Evolutionary conservation across 1,140 invertebrate species (phyloP).

Genomic region (Scylla paramamosain): DNA sequence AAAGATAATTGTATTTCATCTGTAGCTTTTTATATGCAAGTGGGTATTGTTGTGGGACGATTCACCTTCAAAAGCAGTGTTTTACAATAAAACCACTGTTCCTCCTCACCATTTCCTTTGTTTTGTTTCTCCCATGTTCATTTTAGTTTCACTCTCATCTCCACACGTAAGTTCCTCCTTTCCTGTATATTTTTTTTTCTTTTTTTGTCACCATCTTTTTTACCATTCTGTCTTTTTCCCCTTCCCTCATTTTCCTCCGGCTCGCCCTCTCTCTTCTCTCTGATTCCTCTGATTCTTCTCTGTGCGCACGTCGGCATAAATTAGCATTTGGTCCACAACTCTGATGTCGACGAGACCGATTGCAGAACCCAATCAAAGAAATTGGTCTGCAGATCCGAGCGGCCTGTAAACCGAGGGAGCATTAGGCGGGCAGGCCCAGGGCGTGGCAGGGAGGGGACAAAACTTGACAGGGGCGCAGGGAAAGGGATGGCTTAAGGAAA

Average conservation of each 20-base stretch:
- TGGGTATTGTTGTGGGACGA: not conserved
- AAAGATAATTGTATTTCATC: too few relatives aligned
- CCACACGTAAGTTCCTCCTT: not conserved
- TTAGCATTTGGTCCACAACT: conserved; percentile 70
- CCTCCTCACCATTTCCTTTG: too few relatives aligned
- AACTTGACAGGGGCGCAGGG: not conserved
- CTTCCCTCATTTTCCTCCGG: not conserved
- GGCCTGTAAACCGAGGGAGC: conserved; percentile 60
- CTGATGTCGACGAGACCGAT: conserved; percentile 66
- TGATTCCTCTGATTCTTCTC: conserved; percentile 6
- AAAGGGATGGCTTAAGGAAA: not conserved
- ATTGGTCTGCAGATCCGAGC: conserved; percentile 69
- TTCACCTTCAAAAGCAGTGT: not conserved
- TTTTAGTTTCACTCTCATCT: not conserved
- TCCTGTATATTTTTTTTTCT: not conserved
- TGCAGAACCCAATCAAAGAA: conserved; percentile 73
- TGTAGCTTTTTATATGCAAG: not conserved
- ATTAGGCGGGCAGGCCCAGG: conserved; percentile 49
- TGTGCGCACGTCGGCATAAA: conserved; percentile 69
- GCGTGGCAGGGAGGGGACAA: not conserved
- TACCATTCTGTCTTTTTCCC: not conserved
- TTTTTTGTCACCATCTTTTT: not conserved
- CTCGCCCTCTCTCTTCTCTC: not conserved
- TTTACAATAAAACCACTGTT: not conserved
- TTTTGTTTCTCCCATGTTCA: not conserved